Evolutionary conservation across 2,888 invertebrate genomes (phyloP), one percentile per base, ranked within the genome.

Genomic region (Chymomyza fuscimana): DNA sequence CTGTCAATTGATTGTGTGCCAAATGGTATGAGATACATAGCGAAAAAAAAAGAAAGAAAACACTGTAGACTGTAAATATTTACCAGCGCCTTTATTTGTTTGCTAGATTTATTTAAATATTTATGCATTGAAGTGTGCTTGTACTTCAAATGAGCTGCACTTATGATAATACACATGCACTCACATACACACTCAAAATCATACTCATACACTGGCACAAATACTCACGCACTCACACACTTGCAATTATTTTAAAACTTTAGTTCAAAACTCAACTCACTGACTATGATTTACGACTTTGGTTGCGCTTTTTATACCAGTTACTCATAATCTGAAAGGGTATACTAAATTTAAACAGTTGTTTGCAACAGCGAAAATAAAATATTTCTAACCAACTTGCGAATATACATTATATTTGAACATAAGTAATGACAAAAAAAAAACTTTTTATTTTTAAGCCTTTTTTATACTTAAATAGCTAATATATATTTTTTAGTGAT

Each of bases 41-140:
- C 54, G 62, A 60, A 40, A 40, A 40, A 40, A 6, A 10, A 40
- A 40, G 32, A 4, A 6, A 32, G 32, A 4, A 5, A 4, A 32
- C 40, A 10, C 40, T 40, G 40, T 63, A 78, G 79, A 72, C 73
- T 63, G 69, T 64, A 67, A 76, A 76, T 80, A 74, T 81, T 78
- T 74, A 66, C 70, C 65, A 32, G 52, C 58, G 56, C 59, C 58
- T 67, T 70, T 65, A 69, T 72, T 77, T 67, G 67, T 61, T 56
- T 69, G 67, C 68, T 63, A 54, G 70, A 73, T 73, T 69, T 73
- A 40, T 32, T 69, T 32, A 71, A 72, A 69, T 71, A 71, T 80
- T 76, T 71, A 69, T 72, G 60, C 59, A 56, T 22, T n/a, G n/a
- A 54, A 22, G 40, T 50, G 40, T 40, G 16, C 29, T 62, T 40